Conservation (phyloP, 2,797 vertebrate genomes). For the Hydrocynus forskahlii region DNA sequence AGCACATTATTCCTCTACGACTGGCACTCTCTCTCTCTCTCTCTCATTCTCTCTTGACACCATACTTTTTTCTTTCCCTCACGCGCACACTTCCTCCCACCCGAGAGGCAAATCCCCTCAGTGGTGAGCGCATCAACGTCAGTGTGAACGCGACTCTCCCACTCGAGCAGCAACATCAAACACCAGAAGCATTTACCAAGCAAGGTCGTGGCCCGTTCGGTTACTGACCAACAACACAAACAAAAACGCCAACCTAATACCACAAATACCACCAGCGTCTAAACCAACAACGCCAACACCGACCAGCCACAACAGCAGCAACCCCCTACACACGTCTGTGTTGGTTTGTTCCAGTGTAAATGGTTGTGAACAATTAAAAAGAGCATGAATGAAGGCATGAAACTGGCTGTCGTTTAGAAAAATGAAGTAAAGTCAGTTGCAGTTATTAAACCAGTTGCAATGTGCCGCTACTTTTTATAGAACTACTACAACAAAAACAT, state of each 20-base stretch:
- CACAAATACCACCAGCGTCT: neutral
- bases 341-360: slow-evolving; percentile 41
- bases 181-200: neutral
- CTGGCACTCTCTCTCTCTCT: slow-evolving; percentile 1
- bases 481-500: too few species aligned
- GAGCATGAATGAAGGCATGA: too few species aligned
- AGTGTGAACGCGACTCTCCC: slow-evolving; percentile 44
- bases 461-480: too few species aligned
- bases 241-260: neutral
- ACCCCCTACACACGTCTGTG: neutral
- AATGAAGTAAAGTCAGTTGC: too few species aligned
- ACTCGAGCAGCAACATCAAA: neutral
- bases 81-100: slow-evolving; percentile 44
- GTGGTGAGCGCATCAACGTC: slow-evolving; percentile 16
- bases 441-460: too few species aligned
- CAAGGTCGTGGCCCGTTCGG: neutral
- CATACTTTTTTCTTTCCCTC: slow-evolving; percentile 18
- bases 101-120: slow-evolving; percentile 59
- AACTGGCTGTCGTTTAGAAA: too few species aligned
- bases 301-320: neutral
- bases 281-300: neutral
- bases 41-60: slow-evolving; percentile 15
- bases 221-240: slow-evolving; percentile 9
- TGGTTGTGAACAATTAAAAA: neutral
- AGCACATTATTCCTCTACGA: slow-evolving; percentile 41